phyloP scores from a whole-genome alignment of 2,797 vertebrate genomes.

The Oophaga sylvatica region DNA sequence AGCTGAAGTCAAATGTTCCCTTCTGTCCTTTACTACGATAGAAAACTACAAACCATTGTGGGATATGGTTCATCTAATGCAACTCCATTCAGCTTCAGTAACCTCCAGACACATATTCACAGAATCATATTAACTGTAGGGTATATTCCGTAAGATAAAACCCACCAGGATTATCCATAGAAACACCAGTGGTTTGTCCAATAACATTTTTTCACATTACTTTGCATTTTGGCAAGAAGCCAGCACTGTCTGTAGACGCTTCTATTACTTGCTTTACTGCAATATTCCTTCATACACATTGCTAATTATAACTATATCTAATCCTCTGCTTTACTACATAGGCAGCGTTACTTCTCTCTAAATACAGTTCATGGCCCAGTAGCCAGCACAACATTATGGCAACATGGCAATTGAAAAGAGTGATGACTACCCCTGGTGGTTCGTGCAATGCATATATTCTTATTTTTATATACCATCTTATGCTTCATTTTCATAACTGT shows the following conservation, averaged over 20 bases:
- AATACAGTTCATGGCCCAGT: neutral
- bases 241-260: neutral
- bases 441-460: slow-evolving; percentile 36
- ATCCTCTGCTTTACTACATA: neutral
- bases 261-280: neutral
- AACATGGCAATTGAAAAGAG: slow-evolving; percentile 50
- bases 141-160: neutral
- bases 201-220: neutral
- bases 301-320: neutral
- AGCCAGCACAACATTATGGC: slow-evolving; percentile 43
- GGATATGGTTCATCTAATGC: slow-evolving; percentile 22
- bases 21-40: slow-evolving; percentile 1
- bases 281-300: neutral
- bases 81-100: slow-evolving; percentile 23
- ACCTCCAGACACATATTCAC: slow-evolving; percentile 1
- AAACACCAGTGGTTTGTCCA: neutral
- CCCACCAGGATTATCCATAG: neutral
- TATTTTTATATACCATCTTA: neutral
- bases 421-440: slow-evolving; percentile 60
- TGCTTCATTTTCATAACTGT: neutral
- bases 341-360: slow-evolving; percentile 9
- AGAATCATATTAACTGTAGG: slow-evolving; percentile 2
- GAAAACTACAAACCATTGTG: slow-evolving; percentile 20
- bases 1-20: slow-evolving; percentile 19
- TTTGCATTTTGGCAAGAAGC: neutral